Conservation (phyloP, 2,797 vertebrate genomes). For the Podarcis siculus region DNA sequence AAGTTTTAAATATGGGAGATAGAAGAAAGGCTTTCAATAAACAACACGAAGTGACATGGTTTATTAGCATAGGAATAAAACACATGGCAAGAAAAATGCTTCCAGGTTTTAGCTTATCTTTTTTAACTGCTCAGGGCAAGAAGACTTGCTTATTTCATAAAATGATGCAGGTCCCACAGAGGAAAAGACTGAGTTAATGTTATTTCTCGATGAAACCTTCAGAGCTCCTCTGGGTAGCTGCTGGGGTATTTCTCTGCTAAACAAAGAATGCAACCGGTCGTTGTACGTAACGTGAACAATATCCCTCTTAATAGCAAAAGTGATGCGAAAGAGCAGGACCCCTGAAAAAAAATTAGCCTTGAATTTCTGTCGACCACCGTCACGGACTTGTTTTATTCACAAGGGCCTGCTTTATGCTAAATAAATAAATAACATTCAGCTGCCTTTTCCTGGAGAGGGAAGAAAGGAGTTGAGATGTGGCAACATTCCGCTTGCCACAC, state of each 20-base stretch:
- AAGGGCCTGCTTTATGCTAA: not conserved
- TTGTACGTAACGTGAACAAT: not conserved
- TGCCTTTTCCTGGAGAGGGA: not conserved
- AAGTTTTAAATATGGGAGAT: not conserved
- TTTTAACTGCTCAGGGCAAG: not conserved
- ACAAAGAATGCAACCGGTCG: not conserved
- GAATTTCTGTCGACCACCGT: not conserved
- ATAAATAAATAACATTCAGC: not conserved
- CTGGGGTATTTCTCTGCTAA: not conserved
- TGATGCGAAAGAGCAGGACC: too few species aligned
- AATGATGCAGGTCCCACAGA: not conserved
- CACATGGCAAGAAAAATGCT: not conserved
- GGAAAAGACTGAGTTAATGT: not conserved
- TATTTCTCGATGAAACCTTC: not conserved
- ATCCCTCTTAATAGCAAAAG: not conserved
- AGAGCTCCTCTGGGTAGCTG: not conserved
- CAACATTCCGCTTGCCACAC: conserved; percentile 34
- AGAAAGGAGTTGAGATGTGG: conserved; percentile 18
- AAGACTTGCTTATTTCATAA: not conserved
- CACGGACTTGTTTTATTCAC: not conserved
- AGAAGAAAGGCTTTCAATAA: conserved; percentile 18
- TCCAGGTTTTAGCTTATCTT: not conserved
- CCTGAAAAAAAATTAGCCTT: not conserved
- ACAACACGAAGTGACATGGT: conserved; percentile 5
- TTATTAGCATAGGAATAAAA: conserved; percentile 11